These are phyloP conservation scores for Ianthella basta DNA, from an alignment of 37 sponge, comb jelly and placozoan genomes.

Conservation along the genomic window DNA sequence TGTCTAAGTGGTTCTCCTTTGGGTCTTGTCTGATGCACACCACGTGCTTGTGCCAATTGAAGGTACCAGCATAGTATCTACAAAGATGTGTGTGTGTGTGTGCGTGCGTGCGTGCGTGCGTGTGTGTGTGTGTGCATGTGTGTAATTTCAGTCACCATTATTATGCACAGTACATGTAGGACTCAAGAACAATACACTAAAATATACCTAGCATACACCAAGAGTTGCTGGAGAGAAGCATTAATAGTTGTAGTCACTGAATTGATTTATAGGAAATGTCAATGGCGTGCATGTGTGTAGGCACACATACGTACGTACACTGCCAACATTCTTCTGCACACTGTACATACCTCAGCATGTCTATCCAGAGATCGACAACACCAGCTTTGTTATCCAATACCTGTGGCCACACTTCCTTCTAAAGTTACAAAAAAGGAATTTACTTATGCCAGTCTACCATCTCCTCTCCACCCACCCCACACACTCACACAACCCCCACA, in stretches of 20 bases:
- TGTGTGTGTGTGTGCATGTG: slow-evolving; percentile 29
- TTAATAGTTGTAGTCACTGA: too few species aligned
- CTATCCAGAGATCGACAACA: slow-evolving; percentile 68
- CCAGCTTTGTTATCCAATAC: slow-evolving; percentile 35
- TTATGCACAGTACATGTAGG: background rate
- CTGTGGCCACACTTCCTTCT: slow-evolving; percentile 46
- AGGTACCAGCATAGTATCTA: slow-evolving; percentile 57
- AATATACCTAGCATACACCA: too few species aligned
- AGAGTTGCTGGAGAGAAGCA: too few species aligned
- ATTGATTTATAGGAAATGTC: too few species aligned
- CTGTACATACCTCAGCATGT: slow-evolving; percentile 65
- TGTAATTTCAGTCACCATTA: background rate
- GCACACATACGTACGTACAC: too few species aligned
- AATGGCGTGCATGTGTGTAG: too few species aligned
- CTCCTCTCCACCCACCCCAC: too few species aligned
- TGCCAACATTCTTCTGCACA: background rate
- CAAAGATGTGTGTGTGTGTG: slow-evolving; percentile 29
- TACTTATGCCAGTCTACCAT: too few species aligned
- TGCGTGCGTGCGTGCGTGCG: slow-evolving; percentile 29
- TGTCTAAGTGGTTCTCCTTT: slow-evolving; percentile 45
- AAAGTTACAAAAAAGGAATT: background rate
- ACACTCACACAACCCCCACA: too few species aligned
- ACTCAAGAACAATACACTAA: too few species aligned
- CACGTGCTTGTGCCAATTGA: slow-evolving; percentile 72
- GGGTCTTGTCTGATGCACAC: slow-evolving; percentile 59